phyloP scores from a whole-genome alignment of 2,113 vertebrate genomes.

The Ploceus nigricollis region DNA sequence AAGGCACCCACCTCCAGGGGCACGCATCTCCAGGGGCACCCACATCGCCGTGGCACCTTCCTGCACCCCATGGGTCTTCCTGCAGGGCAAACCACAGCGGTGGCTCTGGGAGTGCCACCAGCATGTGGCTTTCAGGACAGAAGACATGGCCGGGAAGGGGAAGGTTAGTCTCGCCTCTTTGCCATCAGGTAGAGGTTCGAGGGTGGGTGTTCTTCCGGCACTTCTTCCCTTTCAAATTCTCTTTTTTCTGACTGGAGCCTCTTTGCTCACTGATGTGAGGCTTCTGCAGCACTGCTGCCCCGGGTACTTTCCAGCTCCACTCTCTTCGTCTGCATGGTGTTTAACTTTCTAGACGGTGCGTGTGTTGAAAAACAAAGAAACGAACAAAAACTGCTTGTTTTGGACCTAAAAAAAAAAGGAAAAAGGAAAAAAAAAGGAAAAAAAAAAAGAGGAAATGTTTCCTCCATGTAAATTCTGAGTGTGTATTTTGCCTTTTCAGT shows the following conservation, averaged over 20 bases:
- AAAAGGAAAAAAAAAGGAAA: background rate
- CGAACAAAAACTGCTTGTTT: slow-evolving; percentile 54
- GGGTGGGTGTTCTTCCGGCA: background rate
- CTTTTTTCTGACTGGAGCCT: slow-evolving; percentile 6
- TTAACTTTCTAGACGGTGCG: slow-evolving; percentile 73
- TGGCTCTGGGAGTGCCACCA: background rate
- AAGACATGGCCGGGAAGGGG: background rate
- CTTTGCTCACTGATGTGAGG: slow-evolving; percentile 20
- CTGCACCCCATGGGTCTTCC: background rate
- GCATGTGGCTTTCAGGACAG: background rate
- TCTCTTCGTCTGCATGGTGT: slow-evolving; percentile 78
- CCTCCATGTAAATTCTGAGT: slow-evolving; percentile 71
- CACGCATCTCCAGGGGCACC: background rate
- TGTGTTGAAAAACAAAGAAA: slow-evolving; percentile 70
- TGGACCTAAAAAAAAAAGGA: slow-evolving; percentile 16
- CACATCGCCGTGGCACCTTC: background rate
- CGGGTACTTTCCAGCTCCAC: slow-evolving; percentile 66
- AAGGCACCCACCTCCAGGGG: background rate
- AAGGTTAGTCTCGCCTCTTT: slow-evolving; percentile 20
- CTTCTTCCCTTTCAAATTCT: background rate
- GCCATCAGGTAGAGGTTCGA: background rate
- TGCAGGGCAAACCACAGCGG: background rate
- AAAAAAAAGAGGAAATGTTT: slow-evolving; percentile 52
- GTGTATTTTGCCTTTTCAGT: slow-evolving; percentile 73
- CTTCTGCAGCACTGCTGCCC: slow-evolving; percentile 42